A percentile compares a stretch with the other conserved stretches of the same genome.
Evolutionary conservation across 2,888 invertebrate species (phyloP).

Genomic region (Penaeus monodon): DNA sequence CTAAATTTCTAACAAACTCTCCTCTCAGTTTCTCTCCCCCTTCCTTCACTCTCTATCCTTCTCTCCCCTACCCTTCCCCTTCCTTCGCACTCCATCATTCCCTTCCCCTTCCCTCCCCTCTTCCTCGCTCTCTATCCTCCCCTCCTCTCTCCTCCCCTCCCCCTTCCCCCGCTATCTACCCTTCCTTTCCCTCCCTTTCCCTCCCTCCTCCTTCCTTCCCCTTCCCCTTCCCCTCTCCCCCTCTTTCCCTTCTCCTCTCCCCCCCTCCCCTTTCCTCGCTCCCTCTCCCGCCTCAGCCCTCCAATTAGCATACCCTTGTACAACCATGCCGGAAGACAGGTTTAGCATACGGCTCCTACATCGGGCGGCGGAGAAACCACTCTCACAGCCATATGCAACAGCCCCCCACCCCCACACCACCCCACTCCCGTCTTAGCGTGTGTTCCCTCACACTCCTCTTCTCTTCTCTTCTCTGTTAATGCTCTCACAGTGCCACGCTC

Average conservation of each 20-base stretch:
- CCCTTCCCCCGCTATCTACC: background rate
- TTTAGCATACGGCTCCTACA: no score
- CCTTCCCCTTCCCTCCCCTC: background rate
- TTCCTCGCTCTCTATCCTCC: background rate
- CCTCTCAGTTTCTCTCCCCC: background rate
- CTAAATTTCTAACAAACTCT: background rate
- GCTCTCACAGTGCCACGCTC: no score
- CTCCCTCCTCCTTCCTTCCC: background rate
- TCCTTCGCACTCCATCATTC: background rate
- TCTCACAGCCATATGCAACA: no score
- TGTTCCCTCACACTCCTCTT: no score
- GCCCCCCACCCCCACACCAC: no score
- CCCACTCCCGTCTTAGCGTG: no score
- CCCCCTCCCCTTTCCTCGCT: slow-evolving; percentile 2
- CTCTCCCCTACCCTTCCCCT: background rate
- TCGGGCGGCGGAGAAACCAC: no score
- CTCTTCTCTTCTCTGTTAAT: no score
- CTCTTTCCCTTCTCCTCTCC: background rate
- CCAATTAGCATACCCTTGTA: no score
- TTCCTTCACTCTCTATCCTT: background rate
- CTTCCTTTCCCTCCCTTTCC: background rate
- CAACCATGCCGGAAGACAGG: no score
- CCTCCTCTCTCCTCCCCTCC: background rate
- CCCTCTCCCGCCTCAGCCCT: background rate
- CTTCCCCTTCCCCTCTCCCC: background rate